A percentile compares a stretch with the other conserved stretches of the same genome.
Conservation (phyloP, 2,797 vertebrate genomes). For the Muraenolepis orangiensis region DNA sequence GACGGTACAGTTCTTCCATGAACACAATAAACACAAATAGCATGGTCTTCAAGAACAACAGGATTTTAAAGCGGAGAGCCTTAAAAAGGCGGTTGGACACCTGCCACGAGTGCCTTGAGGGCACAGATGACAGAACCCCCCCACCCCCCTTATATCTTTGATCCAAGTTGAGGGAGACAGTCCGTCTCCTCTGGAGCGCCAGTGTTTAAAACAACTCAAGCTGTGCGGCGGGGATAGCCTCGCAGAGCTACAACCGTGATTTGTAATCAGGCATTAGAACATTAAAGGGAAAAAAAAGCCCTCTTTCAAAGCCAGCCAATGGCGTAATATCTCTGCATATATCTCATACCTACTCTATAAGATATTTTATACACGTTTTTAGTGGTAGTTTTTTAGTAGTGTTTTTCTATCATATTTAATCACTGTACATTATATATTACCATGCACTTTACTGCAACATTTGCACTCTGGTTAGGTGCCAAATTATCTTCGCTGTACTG, state of each 20-base stretch:
- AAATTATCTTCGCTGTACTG: no score
- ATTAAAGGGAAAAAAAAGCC: constrained; percentile 26
- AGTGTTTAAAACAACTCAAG: constrained; percentile 36
- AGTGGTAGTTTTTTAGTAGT: no score
- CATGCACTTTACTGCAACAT: no score
- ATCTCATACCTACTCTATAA: no score
- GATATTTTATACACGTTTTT: no score
- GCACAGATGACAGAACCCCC: not conserved
- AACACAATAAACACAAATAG: not conserved
- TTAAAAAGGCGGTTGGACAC: not conserved
- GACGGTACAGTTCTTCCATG: not conserved
- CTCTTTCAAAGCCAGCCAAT: constrained; percentile 42
- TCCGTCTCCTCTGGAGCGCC: constrained; percentile 21
- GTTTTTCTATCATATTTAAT: no score
- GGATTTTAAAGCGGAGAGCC: not conserved
- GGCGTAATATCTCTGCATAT: no score
- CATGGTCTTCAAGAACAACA: not conserved
- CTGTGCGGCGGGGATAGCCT: constrained; percentile 19
- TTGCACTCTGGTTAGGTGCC: no score
- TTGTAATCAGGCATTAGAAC: constrained; percentile 37
- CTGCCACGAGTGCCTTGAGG: not conserved
- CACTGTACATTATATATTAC: no score
- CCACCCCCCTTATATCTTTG: not conserved
- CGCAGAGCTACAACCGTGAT: constrained; percentile 20
- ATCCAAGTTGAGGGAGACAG: constrained; percentile 15